A percentile compares a stretch with the other conserved stretches of the same genome.
These are phyloP conservation scores for Cepaea hortensis DNA, from an alignment of 2,888 invertebrate species.

Conservation along the genomic window DNA sequence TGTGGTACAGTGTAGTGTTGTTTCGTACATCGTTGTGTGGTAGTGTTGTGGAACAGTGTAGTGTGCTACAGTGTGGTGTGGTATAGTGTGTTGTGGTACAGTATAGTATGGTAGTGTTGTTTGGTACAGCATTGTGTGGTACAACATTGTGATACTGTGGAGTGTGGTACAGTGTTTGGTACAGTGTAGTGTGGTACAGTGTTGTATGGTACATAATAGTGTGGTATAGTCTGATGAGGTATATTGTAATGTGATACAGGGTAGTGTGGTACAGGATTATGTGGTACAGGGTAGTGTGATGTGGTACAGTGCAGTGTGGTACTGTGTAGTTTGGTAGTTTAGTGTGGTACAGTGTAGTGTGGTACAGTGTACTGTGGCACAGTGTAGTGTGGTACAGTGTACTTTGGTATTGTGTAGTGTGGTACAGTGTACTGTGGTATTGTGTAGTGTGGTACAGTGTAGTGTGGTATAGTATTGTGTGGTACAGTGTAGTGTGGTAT, in stretches of 20 bases:
- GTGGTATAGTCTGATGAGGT: not conserved
- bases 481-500: not conserved
- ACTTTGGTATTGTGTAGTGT: not conserved
- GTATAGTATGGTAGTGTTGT: not conserved
- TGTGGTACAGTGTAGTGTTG: constrained; percentile 11
- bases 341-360: not conserved
- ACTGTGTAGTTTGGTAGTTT: too few species aligned
- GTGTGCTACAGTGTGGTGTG: not conserved
- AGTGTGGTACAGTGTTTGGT: constrained; percentile 12
- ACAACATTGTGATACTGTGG: not conserved
- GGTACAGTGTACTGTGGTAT: not conserved
- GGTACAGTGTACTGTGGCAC: not conserved
- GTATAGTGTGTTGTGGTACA: not conserved
- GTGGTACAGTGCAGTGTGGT: not conserved
- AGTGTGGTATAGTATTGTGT: not conserved
- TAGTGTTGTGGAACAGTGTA: not conserved
- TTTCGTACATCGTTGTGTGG: not conserved
- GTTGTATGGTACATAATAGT: not conserved
- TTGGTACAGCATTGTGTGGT: not conserved
- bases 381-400: constrained; percentile 16
- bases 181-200: constrained; percentile 11
- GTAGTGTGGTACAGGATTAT: not conserved
- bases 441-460: not conserved
- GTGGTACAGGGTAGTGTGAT: not conserved
- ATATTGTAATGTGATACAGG: not conserved